phyloP scores from a whole-genome alignment of 2,113 vertebrate species.

The Pogona vitticeps region DNA sequence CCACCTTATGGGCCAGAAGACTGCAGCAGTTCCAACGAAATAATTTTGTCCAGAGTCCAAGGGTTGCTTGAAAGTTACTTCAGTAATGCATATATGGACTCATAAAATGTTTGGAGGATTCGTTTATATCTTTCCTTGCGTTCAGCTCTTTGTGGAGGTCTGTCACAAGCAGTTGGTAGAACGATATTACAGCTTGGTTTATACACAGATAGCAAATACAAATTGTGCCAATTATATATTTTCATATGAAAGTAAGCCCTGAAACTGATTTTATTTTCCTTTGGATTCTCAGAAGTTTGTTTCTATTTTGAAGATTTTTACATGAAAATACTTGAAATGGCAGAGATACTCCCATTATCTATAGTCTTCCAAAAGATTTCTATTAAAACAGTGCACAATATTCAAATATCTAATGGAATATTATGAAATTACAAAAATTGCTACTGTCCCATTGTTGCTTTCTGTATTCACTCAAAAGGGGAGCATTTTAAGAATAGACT shows the following conservation, averaged over 20 bases:
- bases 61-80: slow-evolving; percentile 78
- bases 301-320: not conserved
- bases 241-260: not conserved
- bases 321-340: not conserved
- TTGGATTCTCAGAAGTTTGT: not conserved
- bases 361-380: not conserved
- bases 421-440: not conserved
- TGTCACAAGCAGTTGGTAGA: not conserved
- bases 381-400: not conserved
- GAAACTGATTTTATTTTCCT: no score
- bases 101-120: not conserved
- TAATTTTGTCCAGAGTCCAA: slow-evolving; percentile 89
- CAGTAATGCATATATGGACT: not conserved
- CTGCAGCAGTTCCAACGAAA: slow-evolving; percentile 90
- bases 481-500: not conserved
- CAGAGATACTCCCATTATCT: not conserved
- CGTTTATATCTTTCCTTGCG: accelerated
- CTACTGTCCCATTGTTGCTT: no score
- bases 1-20: slow-evolving; percentile 87
- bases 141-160: accelerated
- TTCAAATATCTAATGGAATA: not conserved
- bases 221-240: not conserved
- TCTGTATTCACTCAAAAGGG: not conserved
- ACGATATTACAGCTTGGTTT: not conserved
- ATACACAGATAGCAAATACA: not conserved